These are phyloP conservation scores for Eunapius fragilis DNA, from an alignment of 37 sponge, comb jelly and placozoan genomes.

Conservation along the genomic window DNA sequence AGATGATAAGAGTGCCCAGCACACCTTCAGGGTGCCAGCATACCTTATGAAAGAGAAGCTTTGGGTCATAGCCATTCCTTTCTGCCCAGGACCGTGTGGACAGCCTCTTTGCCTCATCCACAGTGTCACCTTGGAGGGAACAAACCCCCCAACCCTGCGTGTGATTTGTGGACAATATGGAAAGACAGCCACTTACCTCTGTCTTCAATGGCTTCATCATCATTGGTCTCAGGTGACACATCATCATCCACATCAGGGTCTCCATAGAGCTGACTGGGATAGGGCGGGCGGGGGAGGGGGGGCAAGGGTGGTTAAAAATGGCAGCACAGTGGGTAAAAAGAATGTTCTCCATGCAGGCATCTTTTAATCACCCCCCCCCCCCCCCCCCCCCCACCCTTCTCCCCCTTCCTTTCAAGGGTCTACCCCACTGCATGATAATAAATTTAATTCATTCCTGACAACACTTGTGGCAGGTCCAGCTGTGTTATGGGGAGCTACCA, in stretches of 20 bases:
- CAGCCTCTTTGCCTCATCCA: slow-evolving; percentile 20
- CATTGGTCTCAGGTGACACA: slow-evolving; percentile 94
- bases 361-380: no score
- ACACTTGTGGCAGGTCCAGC: no score
- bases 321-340: not conserved
- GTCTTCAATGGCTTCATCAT: slow-evolving; percentile 60
- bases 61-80: slow-evolving; percentile 71
- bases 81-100: slow-evolving; percentile 95
- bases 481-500: no score
- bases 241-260: slow-evolving; percentile 97
- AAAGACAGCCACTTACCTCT: not conserved
- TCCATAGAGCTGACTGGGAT: slow-evolving; percentile 92
- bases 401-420: no score
- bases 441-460: no score
- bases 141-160: no score
- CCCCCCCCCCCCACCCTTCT: no score
- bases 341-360: no score
- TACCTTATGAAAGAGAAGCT: slow-evolving; percentile 84
- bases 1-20: no score
- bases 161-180: not conserved
- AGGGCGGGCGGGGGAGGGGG: no score
- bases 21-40: not conserved
- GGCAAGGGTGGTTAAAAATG: not conserved
- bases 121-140: not conserved
- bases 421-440: no score